A percentile compares a stretch with the other conserved stretches of the same genome.
phyloP scores from a whole-genome alignment of 2,797 vertebrate genomes.

The Gymnothorax javanicus region DNA sequence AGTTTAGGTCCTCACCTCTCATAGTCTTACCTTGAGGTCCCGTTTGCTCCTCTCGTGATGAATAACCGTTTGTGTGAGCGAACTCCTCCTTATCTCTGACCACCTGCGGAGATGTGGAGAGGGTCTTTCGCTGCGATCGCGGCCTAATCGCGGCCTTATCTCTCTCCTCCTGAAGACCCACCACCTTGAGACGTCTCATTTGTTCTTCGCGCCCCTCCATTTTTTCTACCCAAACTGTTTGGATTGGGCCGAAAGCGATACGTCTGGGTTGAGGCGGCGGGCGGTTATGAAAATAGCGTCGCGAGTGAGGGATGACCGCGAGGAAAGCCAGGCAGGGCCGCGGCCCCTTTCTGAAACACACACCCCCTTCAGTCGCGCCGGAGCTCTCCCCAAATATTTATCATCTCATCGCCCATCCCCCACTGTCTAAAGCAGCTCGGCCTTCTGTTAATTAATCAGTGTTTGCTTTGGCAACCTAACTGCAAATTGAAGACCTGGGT shows the following conservation, averaged over 20 bases:
- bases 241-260: constrained; percentile 75
- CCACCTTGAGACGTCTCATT: constrained; percentile 61
- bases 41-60: too few species aligned
- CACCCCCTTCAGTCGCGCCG: constrained; percentile 41
- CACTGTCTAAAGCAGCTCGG: constrained; percentile 18
- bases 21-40: too few species aligned
- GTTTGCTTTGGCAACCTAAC: constrained; percentile 68
- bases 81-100: not conserved
- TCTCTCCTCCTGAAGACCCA: constrained; percentile 58
- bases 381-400: constrained; percentile 66
- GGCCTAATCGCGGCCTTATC: constrained; percentile 45
- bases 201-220: constrained; percentile 63
- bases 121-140: constrained; percentile 17
- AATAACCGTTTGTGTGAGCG: too few species aligned
- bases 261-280: constrained; percentile 67
- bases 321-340: constrained; percentile 71
- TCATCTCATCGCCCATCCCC: constrained; percentile 47
- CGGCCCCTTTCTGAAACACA: constrained; percentile 64
- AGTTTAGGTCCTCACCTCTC: too few species aligned
- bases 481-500: too few species aligned
- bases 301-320: constrained; percentile 66
- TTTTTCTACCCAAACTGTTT: constrained; percentile 68
- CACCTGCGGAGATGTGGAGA: not conserved
- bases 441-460: constrained; percentile 64
- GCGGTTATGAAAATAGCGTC: constrained; percentile 81